A percentile compares a stretch with the other conserved stretches of the same genome.
Conservation (phyloP, 2,113 vertebrate species). For the Hippocampus mohnikei region DNA sequence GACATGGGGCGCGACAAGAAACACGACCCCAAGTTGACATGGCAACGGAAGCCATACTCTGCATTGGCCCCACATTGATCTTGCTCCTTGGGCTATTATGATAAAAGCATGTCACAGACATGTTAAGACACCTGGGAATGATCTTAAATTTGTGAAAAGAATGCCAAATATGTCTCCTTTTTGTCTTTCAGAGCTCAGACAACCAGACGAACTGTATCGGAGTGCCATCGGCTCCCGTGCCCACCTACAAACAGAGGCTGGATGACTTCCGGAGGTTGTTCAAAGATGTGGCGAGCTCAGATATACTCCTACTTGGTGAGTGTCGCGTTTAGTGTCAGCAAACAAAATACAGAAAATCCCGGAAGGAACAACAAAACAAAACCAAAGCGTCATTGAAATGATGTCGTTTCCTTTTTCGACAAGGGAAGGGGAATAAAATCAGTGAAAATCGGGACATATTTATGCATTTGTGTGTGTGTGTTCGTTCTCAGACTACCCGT, state of each 20-base stretch:
- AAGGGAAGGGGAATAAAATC: too few species aligned
- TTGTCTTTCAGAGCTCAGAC: conserved; percentile 48
- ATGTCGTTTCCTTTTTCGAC: too few species aligned
- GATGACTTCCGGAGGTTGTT: conserved; percentile 91
- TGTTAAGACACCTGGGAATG: background rate
- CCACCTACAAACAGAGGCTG: conserved; percentile 83
- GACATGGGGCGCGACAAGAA: too few species aligned
- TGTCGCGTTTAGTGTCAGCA: background rate
- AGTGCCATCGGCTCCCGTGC: conserved; percentile 73
- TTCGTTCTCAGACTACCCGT: conserved; percentile 79
- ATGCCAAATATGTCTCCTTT: background rate
- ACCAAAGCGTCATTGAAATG: too few species aligned
- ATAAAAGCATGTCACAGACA: background rate
- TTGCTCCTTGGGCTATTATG: background rate
- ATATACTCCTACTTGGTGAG: conserved; percentile 87
- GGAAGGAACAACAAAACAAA: too few species aligned
- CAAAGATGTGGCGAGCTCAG: conserved; percentile 81
- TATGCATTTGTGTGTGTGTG: background rate
- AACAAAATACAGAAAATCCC: too few species aligned
- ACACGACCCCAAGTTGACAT: too few species aligned
- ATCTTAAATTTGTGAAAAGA: background rate
- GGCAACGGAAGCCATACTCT: too few species aligned
- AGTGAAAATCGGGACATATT: background rate
- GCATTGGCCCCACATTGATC: background rate
- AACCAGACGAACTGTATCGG: conserved; percentile 39